These are phyloP conservation scores for Esox lucius DNA, from an alignment of 2,797 vertebrate genomes.

Conservation along the genomic window DNA sequence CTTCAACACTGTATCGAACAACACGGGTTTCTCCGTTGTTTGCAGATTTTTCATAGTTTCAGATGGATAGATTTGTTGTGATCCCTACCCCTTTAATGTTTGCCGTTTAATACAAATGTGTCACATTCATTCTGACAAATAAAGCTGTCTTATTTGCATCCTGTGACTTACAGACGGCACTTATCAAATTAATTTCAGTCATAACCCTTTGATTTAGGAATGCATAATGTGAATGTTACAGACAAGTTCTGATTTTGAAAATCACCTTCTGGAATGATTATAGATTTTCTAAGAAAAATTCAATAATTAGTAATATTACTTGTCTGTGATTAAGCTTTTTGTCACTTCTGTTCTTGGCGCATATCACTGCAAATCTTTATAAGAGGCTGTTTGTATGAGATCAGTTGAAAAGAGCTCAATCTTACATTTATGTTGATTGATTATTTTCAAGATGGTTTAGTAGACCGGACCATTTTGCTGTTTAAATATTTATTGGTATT, in stretches of 20 bases:
- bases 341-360: background rate
- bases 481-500: slow-evolving; percentile 9
- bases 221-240: slow-evolving; percentile 17
- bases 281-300: background rate
- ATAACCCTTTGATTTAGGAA: slow-evolving; percentile 50
- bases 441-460: background rate
- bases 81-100: slow-evolving; percentile 28
- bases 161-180: slow-evolving; percentile 39
- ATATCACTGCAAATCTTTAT: background rate
- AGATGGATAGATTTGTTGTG: slow-evolving; percentile 15
- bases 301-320: background rate
- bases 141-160: slow-evolving; percentile 50
- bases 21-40: slow-evolving; percentile 15
- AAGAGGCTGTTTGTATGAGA: background rate
- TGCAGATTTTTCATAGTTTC: slow-evolving; percentile 7
- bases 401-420: background rate
- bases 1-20: slow-evolving; percentile 5
- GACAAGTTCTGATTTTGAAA: background rate
- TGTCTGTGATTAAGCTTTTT: background rate
- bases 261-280: background rate
- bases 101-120: slow-evolving; percentile 39
- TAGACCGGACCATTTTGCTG: background rate
- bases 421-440: background rate
- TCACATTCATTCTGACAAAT: slow-evolving; percentile 56
- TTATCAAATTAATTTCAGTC: slow-evolving; percentile 46